phyloP scores from a whole-genome alignment of 2,888 invertebrate species.

The Dolichomitus sp. region DNA sequence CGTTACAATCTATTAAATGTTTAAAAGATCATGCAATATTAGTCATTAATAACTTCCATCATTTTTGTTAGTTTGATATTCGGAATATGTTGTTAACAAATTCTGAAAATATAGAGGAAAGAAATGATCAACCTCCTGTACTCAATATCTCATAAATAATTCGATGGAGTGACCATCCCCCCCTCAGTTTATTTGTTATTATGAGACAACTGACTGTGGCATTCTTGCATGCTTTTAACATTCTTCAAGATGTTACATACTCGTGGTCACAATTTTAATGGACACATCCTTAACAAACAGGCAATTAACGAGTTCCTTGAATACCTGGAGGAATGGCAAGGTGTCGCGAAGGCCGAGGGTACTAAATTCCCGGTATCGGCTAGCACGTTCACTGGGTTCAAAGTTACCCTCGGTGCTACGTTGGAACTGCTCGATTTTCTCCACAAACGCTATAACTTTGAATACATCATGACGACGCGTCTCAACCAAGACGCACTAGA shows the following conservation, averaged over 20 bases:
- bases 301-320: not conserved
- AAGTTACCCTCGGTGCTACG: conserved; percentile 54
- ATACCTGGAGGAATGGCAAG: not conserved
- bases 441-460: conserved; percentile 21
- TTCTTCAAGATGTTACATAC: not conserved
- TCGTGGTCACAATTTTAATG: not conserved
- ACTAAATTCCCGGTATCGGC: conserved; percentile 30
- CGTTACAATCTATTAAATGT: not conserved
- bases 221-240: not conserved
- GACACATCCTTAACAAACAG: not conserved
- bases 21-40: not conserved
- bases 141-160: not conserved
- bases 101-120: not conserved
- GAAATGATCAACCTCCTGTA: not conserved
- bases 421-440: conserved; percentile 54
- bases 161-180: not conserved
- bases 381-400: conserved; percentile 55
- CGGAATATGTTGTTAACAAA: not conserved
- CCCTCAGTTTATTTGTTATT: not conserved
- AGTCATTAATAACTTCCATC: not conserved
- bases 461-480: conserved; percentile 59
- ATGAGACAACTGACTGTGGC: not conserved
- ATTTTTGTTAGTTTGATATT: not conserved
- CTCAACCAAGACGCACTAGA: conserved; percentile 58
- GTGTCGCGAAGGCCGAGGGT: not conserved